phyloP scores from a whole-genome alignment of 1,140 invertebrate species.

The Drosophila tsacasi region DNA sequence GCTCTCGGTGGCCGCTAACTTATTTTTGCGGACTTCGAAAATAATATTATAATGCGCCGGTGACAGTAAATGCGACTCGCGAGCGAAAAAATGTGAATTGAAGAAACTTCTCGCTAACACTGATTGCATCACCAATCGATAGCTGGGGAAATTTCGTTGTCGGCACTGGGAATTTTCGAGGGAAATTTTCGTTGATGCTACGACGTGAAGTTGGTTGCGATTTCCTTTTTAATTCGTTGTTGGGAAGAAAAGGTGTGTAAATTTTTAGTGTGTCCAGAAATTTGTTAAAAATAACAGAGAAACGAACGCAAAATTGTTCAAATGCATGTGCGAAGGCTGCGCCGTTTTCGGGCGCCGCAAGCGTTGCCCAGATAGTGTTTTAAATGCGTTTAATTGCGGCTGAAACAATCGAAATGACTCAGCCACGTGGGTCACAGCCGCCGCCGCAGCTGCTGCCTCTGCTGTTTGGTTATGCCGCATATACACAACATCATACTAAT shows the following conservation, averaged over 20 bases:
- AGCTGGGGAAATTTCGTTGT: conserved; percentile 71
- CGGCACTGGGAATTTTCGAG: conserved; percentile 49
- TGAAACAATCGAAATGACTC: conserved; percentile 30
- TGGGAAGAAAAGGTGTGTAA: conserved; percentile 83
- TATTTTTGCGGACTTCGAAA: conserved; percentile 29
- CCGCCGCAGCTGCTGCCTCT: not conserved
- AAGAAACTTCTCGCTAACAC: conserved; percentile 60
- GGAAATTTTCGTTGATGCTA: conserved; percentile 52
- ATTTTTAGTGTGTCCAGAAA: conserved; percentile 43
- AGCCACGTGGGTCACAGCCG: conserved; percentile 62
- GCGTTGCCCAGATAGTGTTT: not conserved
- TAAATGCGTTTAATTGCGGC: conserved; percentile 1
- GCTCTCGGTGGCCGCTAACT: conserved; percentile 6
- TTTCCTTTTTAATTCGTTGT: conserved; percentile 85
- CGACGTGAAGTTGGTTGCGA: conserved; percentile 79
- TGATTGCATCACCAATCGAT: conserved; percentile 83
- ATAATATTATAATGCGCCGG: conserved; percentile 8
- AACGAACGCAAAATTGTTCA: conserved; percentile 3
- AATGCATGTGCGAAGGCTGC: conserved; percentile 5
- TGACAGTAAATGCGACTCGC: conserved; percentile 15
- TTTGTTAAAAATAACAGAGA: conserved; percentile 33
- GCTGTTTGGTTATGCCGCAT: conserved; percentile 57
- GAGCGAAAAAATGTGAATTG: conserved; percentile 37
- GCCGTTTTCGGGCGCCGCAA: not conserved
- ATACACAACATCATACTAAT: conserved; percentile 24